These are phyloP conservation scores for Actinernus sp. DNA, from an alignment of 92 coral and sea anemone genomes.

Conservation along the genomic window DNA sequence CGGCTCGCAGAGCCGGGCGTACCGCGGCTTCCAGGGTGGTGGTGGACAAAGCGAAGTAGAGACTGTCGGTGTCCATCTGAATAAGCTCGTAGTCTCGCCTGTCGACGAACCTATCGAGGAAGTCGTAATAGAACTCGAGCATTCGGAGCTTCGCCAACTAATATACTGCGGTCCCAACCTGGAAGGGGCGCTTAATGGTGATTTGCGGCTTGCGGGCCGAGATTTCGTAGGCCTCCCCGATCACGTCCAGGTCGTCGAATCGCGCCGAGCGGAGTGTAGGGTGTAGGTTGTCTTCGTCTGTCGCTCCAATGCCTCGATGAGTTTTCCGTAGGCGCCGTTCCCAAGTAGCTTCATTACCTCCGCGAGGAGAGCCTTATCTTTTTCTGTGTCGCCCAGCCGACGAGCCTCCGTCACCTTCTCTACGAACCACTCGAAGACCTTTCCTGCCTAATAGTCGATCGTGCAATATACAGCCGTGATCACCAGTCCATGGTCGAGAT, in stretches of 20 bases:
- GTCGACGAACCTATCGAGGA: slow-evolving; percentile 1
- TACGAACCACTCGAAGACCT: background rate
- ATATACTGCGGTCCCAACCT: slow-evolving; percentile 31
- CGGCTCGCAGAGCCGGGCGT: slow-evolving; percentile 4
- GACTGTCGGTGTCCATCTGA: slow-evolving; percentile 41
- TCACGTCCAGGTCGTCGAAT: slow-evolving; percentile 16
- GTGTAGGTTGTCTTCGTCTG: slow-evolving; percentile 4
- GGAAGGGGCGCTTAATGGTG: slow-evolving; percentile 28
- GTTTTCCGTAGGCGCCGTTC: slow-evolving; percentile 12
- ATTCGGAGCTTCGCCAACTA: slow-evolving; percentile 34
- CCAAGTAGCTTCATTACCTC: slow-evolving; percentile 7
- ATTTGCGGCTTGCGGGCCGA: slow-evolving; percentile 14
- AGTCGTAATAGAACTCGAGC: slow-evolving; percentile 30
- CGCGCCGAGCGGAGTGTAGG: background rate
- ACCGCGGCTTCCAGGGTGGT: slow-evolving; percentile 7
- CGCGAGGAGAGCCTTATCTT: background rate
- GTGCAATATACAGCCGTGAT: background rate
- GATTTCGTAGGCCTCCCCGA: slow-evolving; percentile 16
- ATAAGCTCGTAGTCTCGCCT: slow-evolving; percentile 27
- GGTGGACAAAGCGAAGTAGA: background rate
- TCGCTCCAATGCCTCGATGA: slow-evolving; percentile 10
- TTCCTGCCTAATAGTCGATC: background rate
- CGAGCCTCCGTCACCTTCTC: slow-evolving; percentile 1
- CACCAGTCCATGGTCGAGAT: slow-evolving; percentile 10
- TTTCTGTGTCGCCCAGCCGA: background rate